Base-by-base conservation (phyloP, 2,113 vertebrate genomes). In the Strix uralensis region DNA sequence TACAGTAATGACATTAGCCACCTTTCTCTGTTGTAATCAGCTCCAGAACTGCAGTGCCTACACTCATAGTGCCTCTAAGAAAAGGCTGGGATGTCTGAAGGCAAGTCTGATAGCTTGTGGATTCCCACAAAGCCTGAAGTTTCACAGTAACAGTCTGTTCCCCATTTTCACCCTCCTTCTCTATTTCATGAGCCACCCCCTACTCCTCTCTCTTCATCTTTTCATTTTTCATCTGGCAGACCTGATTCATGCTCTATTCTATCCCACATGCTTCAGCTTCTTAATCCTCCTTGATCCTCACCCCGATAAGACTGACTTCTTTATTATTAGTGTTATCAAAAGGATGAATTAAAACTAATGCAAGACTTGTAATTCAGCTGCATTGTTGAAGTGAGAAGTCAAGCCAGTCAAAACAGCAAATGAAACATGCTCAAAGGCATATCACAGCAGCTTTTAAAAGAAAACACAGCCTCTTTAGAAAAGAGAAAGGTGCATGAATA, bases 331-430 rank as follows among this genome's bases (percentile, higher is more conserved):
- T 91, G 55, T 86, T 96, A 95, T 92, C 93, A 75, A 94, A 94
- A 80, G 86, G 55, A 94, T 88, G 71, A 85, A 85, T 85, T 81
- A 88, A 91, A 96, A 93, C 92, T 95, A 96, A 89, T 94, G 85
- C 65, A 81, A 93, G 90, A 74, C 82, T 83, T 91, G 85, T 88
- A 94, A 92, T 93, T 92, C 87, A 95, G 59, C 85, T 86, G 79
- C 26, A 52, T 38, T 90, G 55, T 62, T 91, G 81, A 97, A 92
- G 70, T 80, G 84, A 91, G 86, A 86, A 97, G 89, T 82, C 77
- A 94, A 96, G 78, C 78, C 92, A 94, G 92, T 87, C 91, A 92
- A 96, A 97, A 95, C 70, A 94, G 65, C 73, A 87, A 84, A 94
- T 65, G 84, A 94, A 96, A 95, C 38, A 80, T 59, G 94, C 96